phyloP scores from a whole-genome alignment of 2,888 invertebrate genomes.

The Drosophila buzzatii region DNA sequence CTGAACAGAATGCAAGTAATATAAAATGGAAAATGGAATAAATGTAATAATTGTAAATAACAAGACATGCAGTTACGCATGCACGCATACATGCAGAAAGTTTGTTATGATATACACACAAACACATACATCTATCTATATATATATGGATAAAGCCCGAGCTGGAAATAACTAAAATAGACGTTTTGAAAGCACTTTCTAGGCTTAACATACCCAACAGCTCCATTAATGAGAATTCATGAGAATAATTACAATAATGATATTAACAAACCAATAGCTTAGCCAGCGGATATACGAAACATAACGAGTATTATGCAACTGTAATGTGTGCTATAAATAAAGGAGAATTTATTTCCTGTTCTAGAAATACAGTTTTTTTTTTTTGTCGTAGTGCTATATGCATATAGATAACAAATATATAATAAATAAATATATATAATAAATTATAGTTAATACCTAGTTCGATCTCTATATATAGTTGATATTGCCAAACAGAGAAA shows the following conservation, averaged over 20 bases:
- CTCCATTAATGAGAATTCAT: not conserved
- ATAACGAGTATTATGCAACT: conserved; percentile 19
- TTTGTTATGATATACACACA: conserved; percentile 11
- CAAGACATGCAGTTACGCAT: conserved; percentile 3
- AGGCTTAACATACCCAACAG: conserved; percentile 6
- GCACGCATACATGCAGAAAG: conserved; percentile 7
- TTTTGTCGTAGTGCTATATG: conserved; percentile 13
- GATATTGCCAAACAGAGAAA: conserved; percentile 7
- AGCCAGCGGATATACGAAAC: conserved; percentile 10
- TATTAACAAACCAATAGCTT: conserved; percentile 4
- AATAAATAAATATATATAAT: conserved; percentile 1
- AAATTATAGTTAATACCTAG: conserved; percentile 1
- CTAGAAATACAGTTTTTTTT: conserved; percentile 13
- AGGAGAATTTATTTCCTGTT: conserved; percentile 13
- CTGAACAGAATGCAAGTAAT: conserved; percentile 45
- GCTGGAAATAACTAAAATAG: conserved; percentile 25
- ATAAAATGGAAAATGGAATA: too few relatives aligned
- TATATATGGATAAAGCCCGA: conserved; percentile 6
- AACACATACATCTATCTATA: not conserved
- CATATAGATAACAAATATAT: conserved; percentile 1
- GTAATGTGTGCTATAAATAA: conserved; percentile 17
- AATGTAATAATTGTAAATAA: conserved; percentile 38
- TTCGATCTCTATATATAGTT: conserved; percentile 15
- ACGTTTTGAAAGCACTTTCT: conserved; percentile 16
- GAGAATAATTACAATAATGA: not conserved